phyloP scores from a whole-genome alignment of 1,140 invertebrate genomes.

The Drosophila fuyamai region DNA sequence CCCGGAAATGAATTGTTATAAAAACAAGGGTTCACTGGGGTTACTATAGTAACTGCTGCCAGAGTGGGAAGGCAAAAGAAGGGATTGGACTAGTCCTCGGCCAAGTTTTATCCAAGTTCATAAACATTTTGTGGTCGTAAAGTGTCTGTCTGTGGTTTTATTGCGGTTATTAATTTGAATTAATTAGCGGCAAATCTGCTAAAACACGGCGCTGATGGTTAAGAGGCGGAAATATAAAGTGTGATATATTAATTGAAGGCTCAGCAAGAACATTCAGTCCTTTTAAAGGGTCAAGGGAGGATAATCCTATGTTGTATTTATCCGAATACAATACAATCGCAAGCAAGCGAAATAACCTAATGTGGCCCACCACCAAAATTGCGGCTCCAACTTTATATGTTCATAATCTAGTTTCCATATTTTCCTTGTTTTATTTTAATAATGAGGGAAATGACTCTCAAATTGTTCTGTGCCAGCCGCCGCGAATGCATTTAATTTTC shows the following conservation, averaged over 20 bases:
- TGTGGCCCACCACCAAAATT: slow-evolving; percentile 1
- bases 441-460: slow-evolving; percentile 17
- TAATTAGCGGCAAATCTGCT: slow-evolving; percentile 45
- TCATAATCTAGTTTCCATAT: slow-evolving; percentile 5
- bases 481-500: slow-evolving; percentile 51
- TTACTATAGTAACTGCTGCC: not conserved
- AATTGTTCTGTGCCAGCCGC: slow-evolving; percentile 22
- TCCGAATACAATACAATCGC: not conserved
- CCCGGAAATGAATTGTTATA: slow-evolving; percentile 23
- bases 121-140: slow-evolving; percentile 48
- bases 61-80: not conserved
- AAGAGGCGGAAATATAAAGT: slow-evolving; percentile 8
- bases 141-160: slow-evolving; percentile 40
- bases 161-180: slow-evolving; percentile 56
- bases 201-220: not conserved
- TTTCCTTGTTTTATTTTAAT: slow-evolving; percentile 41
- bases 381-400: not conserved
- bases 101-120: slow-evolving; percentile 25
- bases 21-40: slow-evolving; percentile 1
- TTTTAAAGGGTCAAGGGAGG: not conserved
- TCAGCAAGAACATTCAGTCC: too few species aligned
- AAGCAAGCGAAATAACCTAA: not conserved
- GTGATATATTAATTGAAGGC: not conserved
- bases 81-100: not conserved
- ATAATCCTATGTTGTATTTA: slow-evolving; percentile 1